Percentiles rank a stretch among this genome's conserved stretches.
Evolutionary conservation across 1,140 invertebrate genomes (phyloP).

Genomic region (Drosophila serrata): DNA sequence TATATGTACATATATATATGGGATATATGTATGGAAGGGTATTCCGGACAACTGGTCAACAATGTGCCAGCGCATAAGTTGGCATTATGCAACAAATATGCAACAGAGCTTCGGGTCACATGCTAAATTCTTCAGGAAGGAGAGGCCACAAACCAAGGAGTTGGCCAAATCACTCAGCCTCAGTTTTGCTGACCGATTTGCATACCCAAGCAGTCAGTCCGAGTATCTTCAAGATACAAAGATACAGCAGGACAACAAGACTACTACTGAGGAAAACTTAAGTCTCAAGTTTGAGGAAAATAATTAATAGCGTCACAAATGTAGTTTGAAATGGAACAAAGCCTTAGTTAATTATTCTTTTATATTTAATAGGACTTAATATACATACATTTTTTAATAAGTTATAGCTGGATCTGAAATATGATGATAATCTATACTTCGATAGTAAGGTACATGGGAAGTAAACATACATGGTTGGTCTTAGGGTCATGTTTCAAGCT

Average conservation of each 20-base stretch:
- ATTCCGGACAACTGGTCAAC: slow-evolving; percentile 70
- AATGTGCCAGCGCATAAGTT: slow-evolving; percentile 74
- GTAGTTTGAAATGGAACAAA: too few species aligned
- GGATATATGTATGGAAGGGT: slow-evolving; percentile 2
- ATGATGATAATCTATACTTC: too few species aligned
- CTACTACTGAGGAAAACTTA: background rate
- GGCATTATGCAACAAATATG: slow-evolving; percentile 80
- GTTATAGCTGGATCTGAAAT: background rate
- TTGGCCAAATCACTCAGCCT: slow-evolving; percentile 45
- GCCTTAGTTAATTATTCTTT: accelerated
- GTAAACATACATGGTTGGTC: background rate
- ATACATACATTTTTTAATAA: too few species aligned
- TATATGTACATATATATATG: background rate
- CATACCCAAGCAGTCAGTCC: slow-evolving; percentile 32
- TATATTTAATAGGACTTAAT: background rate
- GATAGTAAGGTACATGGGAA: too few species aligned
- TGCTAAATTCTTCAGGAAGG: slow-evolving; percentile 37
- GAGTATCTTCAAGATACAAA: slow-evolving; percentile 35
- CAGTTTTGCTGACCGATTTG: slow-evolving; percentile 40
- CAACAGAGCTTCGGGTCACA: slow-evolving; percentile 58
- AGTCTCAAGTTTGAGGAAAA: too few species aligned
- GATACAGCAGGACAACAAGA: slow-evolving; percentile 15
- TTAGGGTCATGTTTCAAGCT: background rate
- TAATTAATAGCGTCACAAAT: background rate
- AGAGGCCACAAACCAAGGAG: slow-evolving; percentile 23